Evolutionary conservation across 2,888 invertebrate species (phyloP).

Genomic region (Anoplius nigerrimus): DNA sequence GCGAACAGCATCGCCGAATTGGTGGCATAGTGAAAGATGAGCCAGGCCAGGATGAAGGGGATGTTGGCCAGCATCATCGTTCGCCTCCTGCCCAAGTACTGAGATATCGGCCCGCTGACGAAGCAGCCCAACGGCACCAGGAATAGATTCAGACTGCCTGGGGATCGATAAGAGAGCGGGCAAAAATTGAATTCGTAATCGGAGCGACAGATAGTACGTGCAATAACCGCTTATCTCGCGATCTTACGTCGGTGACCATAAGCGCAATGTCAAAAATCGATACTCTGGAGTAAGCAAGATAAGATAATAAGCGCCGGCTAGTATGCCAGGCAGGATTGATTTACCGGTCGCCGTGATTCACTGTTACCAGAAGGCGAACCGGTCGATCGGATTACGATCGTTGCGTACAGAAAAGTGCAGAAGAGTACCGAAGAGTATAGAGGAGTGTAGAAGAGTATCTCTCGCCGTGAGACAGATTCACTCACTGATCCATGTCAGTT

Average conservation of each 20-base stretch:
- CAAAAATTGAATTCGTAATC: background rate
- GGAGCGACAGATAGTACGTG: background rate
- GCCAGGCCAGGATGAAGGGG: slow-evolving; percentile 86
- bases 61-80: slow-evolving; percentile 79
- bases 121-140: slow-evolving; percentile 88
- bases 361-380: too few species aligned
- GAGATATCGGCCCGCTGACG: slow-evolving; percentile 83
- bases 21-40: slow-evolving; percentile 82
- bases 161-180: slow-evolving; percentile 36
- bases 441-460: background rate
- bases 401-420: too few species aligned
- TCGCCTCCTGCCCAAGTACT: slow-evolving; percentile 83
- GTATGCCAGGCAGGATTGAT: too few species aligned
- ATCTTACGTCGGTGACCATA: too few species aligned
- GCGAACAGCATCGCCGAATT: slow-evolving; percentile 81
- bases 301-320: too few species aligned
- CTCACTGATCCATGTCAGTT: slow-evolving; percentile 72
- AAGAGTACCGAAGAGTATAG: too few species aligned
- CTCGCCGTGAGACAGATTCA: slow-evolving; percentile 8
- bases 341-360: too few species aligned
- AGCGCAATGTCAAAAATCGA: too few species aligned
- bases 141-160: slow-evolving; percentile 88
- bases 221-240: too few species aligned
- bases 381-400: too few species aligned
- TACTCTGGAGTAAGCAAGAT: too few species aligned